Evolutionary conservation across 2,888 invertebrate species (phyloP), one percentile per base, ranked within the genome.

Genomic region (Aspidapion aeneum): DNA sequence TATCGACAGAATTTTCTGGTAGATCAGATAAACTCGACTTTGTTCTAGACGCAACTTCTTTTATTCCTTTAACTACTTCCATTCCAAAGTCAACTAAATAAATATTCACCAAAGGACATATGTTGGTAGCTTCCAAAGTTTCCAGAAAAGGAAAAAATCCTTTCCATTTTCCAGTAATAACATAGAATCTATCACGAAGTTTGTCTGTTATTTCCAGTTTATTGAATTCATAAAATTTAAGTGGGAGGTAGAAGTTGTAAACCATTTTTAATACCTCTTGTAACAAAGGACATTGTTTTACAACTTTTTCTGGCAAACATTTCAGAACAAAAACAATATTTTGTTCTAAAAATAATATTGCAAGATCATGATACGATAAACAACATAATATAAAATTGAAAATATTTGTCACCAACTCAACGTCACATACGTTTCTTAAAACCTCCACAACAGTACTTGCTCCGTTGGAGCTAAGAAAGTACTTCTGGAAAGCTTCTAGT

Each of bases 71-170:
- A 3, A 56, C 51, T 17, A 66, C 65, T 68, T 70, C 66, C 49
- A 65, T 71, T 18, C 70, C 71, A 65, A 73, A 77, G 64, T 78
- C 76, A 17, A 78, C 74, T 3, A 78, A 64, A 59, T 78, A 78
- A 62, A 78, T 74, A 0, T 74, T 74, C 2, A 64, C 62, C 1
- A 66, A 63, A 0, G 77, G 71, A 2, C 73, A 74, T 18, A 73
- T 70, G 49, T 69, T 63, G 50, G 70, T 64, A 1, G 67, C 63
- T 62, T 73, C 73, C 18, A 78, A 61, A 1, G 77, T 69, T 63
- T 78, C 77, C 57, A 78, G 66, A 60, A 78, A 76, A 0, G 77
- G 77, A 68, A 79, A 78, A 1, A 70, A 61, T 17, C 62, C 68
- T 12, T 61, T 68, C 74, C 74, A 74, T 18, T 57, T 55, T 3